Evolutionary conservation across 2,113 vertebrate genomes (phyloP), one percentile per base, ranked within the genome.

Genomic region (Phrynosoma blainvillii): DNA sequence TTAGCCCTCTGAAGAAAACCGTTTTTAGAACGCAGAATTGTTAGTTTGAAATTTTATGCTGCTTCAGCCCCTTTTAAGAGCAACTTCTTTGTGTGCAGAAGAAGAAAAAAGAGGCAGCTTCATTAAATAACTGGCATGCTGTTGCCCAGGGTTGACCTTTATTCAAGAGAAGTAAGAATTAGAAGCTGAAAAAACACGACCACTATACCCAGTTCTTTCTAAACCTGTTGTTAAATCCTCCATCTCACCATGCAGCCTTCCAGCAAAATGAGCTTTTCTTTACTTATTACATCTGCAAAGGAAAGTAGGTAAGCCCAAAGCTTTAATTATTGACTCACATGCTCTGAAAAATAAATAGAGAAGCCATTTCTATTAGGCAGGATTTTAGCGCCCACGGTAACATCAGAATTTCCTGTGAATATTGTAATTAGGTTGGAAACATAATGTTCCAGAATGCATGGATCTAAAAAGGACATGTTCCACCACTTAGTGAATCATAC

Each of bases 261-360:
- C 84, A 78, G 62, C 84, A 89, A 92, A 93, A 94, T 90, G 87
- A 93, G 76, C 87, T 93, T 94, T 90, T 80, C 88, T 91, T 91
- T 92, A 59, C 84, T 92, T 93, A 92, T 91, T 95, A 90, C 83
- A 84, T 92, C 89, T 92, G 83, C 89, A 87, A 59, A 92, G 89
- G 92, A 89, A 86, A 91, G 92, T 93, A 87, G 88, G 82, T 90
- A 89, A 93, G 90, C 93, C 94, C 88, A 90, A 88, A 91, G 93
- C 93, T 95, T 94, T 94, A 94, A 94, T 93, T 95, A 94, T 93
- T 93, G 93, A 93, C 88, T 92, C 91, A 70, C 68, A 89, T 87
- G 52, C 85, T 90, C 79, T 88, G 85, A 92, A 95, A 87, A 95
- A 93, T 92, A 94, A 93, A 94, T 89, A 93, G 83, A 89, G 91